Base-by-base conservation (phyloP, 2,113 vertebrate genomes). In the Antennarius striatus region DNA sequence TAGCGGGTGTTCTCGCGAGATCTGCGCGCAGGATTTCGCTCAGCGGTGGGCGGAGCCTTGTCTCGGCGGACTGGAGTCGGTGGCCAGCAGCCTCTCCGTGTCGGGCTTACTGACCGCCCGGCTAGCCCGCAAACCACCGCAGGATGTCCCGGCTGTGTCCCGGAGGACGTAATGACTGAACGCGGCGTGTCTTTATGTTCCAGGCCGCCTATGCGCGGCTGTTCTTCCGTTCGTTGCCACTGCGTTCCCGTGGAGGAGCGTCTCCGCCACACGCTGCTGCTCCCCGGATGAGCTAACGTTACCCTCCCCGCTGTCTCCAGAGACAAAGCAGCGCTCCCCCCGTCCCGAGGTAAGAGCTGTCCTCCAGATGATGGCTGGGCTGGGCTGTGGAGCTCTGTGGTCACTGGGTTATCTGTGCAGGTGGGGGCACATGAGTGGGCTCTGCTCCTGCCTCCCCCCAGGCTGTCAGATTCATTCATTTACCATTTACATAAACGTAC, bases 211-310 rank as follows among this genome's bases (percentile, higher is more conserved):
- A 15, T 67, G 51, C 47, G 28, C 17, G 60, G 11, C 8, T 16
- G 1, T 53, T 56, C 29, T 43, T 15, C 6, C 36, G 10, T 50
- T 15, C 11, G 1, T 66, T 46, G 16, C 43, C 53, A 29, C 46
- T 5, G 45, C 46, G 17, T 60, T 53, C 43, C 40, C 16, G 50
- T 16, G 29, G 45, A 11, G 43, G 39, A 63, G 65, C 81, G 62
- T 72, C 36, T 74, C 65, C 48, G 71, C 66, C 58, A 16, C 9
- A 5, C 17, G 36, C 64, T 32, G 74, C 52, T 56, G 74, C 62
- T 82, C 62, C 82, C 68, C 4, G 46, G 47, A 66, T 79, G 81
- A 86, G 86, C 86, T 86, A 86, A 82, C 81, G 86, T 77, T 82
- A 84, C 82, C 83, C 76, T 50, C 56, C 73, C 58, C 56, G 22